Conservation (phyloP, 92 coral and sea anemone species). For the Zoanthus sociatus region DNA sequence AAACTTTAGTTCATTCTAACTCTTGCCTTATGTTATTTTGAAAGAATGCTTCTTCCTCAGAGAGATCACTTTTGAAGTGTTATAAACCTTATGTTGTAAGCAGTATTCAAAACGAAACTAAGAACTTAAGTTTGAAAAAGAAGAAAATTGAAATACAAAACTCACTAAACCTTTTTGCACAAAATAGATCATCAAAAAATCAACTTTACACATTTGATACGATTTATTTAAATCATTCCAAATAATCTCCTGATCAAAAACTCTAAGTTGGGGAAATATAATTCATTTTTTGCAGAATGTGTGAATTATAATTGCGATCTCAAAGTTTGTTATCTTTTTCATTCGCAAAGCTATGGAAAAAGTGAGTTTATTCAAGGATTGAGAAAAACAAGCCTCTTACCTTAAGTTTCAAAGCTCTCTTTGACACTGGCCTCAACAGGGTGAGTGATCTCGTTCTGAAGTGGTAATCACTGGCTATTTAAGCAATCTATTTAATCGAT, state of each 20-base stretch:
- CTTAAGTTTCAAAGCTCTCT: not conserved
- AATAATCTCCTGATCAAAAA: not conserved
- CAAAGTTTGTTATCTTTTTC: not conserved
- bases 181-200: not conserved
- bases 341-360: not conserved
- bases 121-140: not conserved
- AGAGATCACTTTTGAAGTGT: not conserved
- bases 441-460: not conserved
- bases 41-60: too few species aligned
- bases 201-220: not conserved
- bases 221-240: not conserved
- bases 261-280: not conserved
- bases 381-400: conserved; percentile 4
- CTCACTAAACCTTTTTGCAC: not conserved
- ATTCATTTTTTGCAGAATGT: not conserved
- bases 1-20: too few species aligned
- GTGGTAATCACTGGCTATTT: conserved; percentile 5
- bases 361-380: not conserved
- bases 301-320: not conserved
- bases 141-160: not conserved
- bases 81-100: not conserved
- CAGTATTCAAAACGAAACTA: not conserved
- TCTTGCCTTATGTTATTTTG: too few species aligned
- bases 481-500: conserved; percentile 13
- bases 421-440: too few species aligned